Evolutionary conservation across 2,888 invertebrate genomes (phyloP).

Genomic region (Rhamphomyia laevipes): DNA sequence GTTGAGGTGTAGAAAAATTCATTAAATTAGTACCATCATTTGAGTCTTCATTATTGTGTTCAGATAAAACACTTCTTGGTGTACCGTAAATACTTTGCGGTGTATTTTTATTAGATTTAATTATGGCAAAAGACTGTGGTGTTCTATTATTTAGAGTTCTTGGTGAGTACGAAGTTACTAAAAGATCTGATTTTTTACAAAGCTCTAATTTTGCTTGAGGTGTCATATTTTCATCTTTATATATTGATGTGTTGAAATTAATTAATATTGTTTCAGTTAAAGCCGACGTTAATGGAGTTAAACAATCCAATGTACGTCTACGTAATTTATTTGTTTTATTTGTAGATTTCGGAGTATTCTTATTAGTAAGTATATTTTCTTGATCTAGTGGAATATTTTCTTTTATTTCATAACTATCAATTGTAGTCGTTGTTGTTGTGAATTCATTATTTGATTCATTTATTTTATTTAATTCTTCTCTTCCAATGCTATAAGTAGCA

Average conservation of each 20-base stretch:
- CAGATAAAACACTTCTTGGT: conserved; percentile 23
- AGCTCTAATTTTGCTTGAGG: conserved; percentile 9
- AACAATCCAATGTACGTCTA: neutral
- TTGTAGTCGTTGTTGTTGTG: too few species aligned
- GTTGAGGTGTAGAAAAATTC: conserved; percentile 23
- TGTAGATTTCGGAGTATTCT: too few species aligned
- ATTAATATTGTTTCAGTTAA: neutral
- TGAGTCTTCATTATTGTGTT: conserved; percentile 21
- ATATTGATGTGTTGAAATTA: neutral
- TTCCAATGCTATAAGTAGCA: too few species aligned
- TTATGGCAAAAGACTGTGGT: conserved; percentile 28
- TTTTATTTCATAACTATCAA: too few species aligned
- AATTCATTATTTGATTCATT: too few species aligned
- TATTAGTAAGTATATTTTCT: too few species aligned
- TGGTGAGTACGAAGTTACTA: conserved; percentile 33
- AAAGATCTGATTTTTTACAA: conserved; percentile 26
- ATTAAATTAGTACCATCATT: conserved; percentile 17
- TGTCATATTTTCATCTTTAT: neutral
- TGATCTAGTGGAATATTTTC: too few species aligned
- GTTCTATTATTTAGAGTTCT: conserved; percentile 23
- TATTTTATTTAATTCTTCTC: too few species aligned
- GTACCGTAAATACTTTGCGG: conserved; percentile 20
- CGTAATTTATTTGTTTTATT: neutral
- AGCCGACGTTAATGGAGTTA: neutral
- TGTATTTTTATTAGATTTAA: conserved; percentile 17